Evolutionary conservation across 2,888 invertebrate species (phyloP).

Genomic region (Cephus runcator): DNA sequence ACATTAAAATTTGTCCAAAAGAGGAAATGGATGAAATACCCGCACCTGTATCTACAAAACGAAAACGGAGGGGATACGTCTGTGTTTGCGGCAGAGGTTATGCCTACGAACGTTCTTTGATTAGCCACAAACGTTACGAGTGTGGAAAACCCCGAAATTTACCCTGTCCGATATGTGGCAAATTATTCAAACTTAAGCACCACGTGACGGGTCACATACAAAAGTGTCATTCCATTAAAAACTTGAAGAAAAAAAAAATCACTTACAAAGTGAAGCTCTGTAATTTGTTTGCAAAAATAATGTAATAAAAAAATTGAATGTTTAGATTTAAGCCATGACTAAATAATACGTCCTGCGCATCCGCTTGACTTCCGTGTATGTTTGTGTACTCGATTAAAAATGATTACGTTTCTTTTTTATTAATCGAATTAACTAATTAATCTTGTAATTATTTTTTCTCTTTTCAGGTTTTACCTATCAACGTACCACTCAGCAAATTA

Average conservation of each 20-base stretch:
- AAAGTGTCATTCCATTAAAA: constrained; percentile 29
- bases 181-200: constrained; percentile 54
- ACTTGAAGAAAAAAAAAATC: no score
- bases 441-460: constrained; percentile 16
- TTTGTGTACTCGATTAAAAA: background rate
- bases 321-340: no score
- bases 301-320: no score
- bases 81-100: constrained; percentile 56
- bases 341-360: no score
- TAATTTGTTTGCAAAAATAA: no score
- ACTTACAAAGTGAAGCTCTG: no score
- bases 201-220: constrained; percentile 41
- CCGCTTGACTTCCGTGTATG: background rate
- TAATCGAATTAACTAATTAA: background rate
- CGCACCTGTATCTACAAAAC: background rate
- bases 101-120: constrained; percentile 54
- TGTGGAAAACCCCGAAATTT: constrained; percentile 63
- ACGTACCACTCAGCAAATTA: constrained; percentile 13
- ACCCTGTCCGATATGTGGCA: constrained; percentile 58
- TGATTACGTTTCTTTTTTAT: background rate
- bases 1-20: background rate
- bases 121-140: constrained; percentile 57
- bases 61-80: constrained; percentile 3
- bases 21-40: constrained; percentile 7
- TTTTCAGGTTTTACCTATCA: constrained; percentile 21